phyloP scores from a whole-genome alignment of 2,113 vertebrate genomes.

The Saguinus midas region DNA sequence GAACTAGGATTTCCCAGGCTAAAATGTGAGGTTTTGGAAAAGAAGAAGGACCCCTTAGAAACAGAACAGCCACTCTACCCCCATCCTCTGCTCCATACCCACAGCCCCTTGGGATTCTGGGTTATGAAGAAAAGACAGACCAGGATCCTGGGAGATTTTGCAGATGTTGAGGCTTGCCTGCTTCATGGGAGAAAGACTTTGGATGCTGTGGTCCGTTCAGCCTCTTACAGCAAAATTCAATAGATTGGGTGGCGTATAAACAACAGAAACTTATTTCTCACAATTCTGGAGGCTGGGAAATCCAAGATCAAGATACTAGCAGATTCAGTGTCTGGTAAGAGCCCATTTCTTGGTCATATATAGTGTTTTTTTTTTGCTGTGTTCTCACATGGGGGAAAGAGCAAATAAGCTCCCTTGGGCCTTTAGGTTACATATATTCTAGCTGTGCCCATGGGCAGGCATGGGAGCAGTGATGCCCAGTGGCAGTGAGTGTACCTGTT shows the following conservation, averaged over 20 bases:
- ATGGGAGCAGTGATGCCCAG: background rate
- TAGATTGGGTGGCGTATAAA: background rate
- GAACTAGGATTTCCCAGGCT: no score
- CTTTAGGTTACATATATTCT: background rate
- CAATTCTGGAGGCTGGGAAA: background rate
- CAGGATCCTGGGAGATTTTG: background rate
- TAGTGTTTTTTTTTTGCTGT: background rate
- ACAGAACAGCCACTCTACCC: accelerated
- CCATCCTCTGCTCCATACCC: no score
- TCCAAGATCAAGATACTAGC: background rate
- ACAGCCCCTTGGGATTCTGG: background rate
- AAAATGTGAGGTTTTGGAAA: background rate
- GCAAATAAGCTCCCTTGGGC: background rate
- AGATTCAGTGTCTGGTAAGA: background rate
- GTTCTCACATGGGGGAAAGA: background rate
- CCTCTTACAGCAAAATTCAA: background rate
- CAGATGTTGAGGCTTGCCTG: background rate
- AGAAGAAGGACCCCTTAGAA: background rate
- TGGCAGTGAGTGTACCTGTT: accelerated
- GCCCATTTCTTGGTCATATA: background rate
- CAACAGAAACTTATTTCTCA: background rate
- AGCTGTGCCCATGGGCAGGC: background rate
- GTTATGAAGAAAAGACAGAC: background rate
- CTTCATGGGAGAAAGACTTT: background rate
- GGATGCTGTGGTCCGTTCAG: background rate